A percentile compares a stretch with the other conserved stretches of the same genome.
phyloP scores from a whole-genome alignment of 2,113 vertebrate genomes.

The Cryptoleucopteryx plumbea region DNA sequence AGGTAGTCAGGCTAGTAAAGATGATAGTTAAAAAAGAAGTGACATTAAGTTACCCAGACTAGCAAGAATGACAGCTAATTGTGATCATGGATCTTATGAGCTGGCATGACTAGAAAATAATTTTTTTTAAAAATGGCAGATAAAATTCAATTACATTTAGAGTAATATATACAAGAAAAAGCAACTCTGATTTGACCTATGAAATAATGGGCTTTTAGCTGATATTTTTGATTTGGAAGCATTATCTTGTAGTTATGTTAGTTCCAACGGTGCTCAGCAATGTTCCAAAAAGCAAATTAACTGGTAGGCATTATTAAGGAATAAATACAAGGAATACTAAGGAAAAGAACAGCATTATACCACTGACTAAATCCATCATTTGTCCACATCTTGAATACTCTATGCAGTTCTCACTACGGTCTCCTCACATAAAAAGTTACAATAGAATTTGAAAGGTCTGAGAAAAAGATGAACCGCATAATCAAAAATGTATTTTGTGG shows the following conservation, averaged over 20 bases:
- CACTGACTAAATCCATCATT: background rate
- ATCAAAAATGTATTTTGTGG: background rate
- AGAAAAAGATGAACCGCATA: background rate
- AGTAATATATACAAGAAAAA: background rate
- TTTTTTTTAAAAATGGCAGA: background rate
- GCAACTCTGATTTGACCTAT: background rate
- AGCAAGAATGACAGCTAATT: background rate
- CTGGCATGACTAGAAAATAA: background rate
- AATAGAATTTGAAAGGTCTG: background rate
- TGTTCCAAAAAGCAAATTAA: background rate
- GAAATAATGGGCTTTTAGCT: background rate
- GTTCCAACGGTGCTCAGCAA: background rate
- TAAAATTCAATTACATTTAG: background rate
- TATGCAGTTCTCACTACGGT: background rate
- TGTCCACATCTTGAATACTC: background rate
- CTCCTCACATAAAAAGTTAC: background rate
- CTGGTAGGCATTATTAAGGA: background rate
- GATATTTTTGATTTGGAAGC: background rate
- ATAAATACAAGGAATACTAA: background rate
- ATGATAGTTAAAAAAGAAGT: background rate
- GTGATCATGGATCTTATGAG: background rate
- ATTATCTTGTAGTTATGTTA: background rate
- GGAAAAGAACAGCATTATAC: background rate
- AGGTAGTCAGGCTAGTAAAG: background rate
- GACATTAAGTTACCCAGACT: background rate